A percentile compares a stretch with the other conserved stretches of the same genome.
phyloP scores from a whole-genome alignment of 2,113 vertebrate species.

The Crocuta crocuta region DNA sequence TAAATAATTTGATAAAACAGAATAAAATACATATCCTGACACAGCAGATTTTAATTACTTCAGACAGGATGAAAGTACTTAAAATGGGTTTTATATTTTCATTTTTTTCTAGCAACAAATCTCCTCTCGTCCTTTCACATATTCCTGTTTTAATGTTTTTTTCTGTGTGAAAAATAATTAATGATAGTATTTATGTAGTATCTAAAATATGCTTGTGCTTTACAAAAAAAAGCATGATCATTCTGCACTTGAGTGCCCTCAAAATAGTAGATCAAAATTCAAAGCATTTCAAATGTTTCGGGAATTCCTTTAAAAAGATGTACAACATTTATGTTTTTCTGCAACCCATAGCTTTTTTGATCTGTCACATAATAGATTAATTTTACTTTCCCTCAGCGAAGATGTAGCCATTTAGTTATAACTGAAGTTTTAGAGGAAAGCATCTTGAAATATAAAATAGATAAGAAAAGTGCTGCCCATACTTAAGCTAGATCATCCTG shows the following conservation, averaged over 20 bases:
- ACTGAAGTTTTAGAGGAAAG: slow-evolving; percentile 17
- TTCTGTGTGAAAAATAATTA: slow-evolving; percentile 35
- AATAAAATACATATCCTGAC: not conserved
- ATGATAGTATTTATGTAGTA: not conserved
- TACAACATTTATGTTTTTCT: not conserved
- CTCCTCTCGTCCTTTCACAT: not conserved
- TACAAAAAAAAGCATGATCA: slow-evolving; percentile 10
- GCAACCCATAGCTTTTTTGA: slow-evolving; percentile 13
- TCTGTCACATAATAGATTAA: not conserved
- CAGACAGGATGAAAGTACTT: slow-evolving; percentile 18
- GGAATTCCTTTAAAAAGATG: not conserved
- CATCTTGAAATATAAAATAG: not conserved
- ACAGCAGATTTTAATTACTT: not conserved
- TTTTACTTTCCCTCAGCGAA: slow-evolving; percentile 22
- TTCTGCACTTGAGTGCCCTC: not conserved
- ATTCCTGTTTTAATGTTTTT: not conserved
- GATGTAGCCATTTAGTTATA: not conserved
- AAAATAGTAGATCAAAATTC: slow-evolving; percentile 53
- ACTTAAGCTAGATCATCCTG: not conserved
- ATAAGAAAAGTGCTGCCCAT: not conserved
- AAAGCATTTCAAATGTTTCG: slow-evolving; percentile 39
- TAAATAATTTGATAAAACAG: slow-evolving; percentile 56
- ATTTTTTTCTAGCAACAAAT: slow-evolving; percentile 5
- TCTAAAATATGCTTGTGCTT: slow-evolving; percentile 33
- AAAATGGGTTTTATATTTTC: not conserved